Evolutionary conservation across 2,888 invertebrate species (phyloP), one percentile per base, ranked within the genome.

Genomic region (Merodon equestris): DNA sequence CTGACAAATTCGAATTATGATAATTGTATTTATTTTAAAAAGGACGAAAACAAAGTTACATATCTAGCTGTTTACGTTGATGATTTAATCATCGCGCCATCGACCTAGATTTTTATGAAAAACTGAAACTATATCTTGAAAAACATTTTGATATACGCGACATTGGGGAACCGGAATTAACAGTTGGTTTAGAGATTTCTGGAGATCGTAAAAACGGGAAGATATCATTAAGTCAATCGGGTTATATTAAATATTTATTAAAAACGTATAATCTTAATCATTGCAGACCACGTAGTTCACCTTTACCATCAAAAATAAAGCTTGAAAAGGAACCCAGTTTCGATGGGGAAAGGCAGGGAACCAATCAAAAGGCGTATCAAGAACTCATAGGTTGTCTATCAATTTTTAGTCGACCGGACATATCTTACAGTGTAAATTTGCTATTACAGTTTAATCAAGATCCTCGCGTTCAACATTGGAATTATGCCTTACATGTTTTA

Each of bases 381-480:
- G 47, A 58, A 18, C 45, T 47, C 5, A 47, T 58, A 2, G 56
- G 44, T 9, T 44, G 56, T 34, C 34, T 58, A 17, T n/a, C n/a
- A n/a, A n/a, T n/a, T n/a, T n/a, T n/a, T n/a, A n/a, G n/a, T n/a
- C n/a, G n/a, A n/a, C n/a, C 58, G 7, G 58, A 61, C 5, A 42
- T 40, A 19, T 9, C 27, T n/a, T 61, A 51, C 15, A 14, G 14
- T 7, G 19, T 50, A 1, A 61, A 50, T n/a, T 18, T 12, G 10
- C 42, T 50, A 12, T 61, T 15, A 4, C 50, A 60, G 13, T 50
- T 60, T 40, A 60, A 60, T 27, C 47, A 61, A 61, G 61, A 61
- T 17, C 60, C n/a, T n/a, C n/a, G n/a, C n/a, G n/a, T n/a, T n/a
- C n/a, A n/a, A n/a, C n/a, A n/a, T n/a, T n/a, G n/a, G 36, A n/a